Conservation (phyloP, 1,140 invertebrate genomes). For the Drosophila arizonae region DNA sequence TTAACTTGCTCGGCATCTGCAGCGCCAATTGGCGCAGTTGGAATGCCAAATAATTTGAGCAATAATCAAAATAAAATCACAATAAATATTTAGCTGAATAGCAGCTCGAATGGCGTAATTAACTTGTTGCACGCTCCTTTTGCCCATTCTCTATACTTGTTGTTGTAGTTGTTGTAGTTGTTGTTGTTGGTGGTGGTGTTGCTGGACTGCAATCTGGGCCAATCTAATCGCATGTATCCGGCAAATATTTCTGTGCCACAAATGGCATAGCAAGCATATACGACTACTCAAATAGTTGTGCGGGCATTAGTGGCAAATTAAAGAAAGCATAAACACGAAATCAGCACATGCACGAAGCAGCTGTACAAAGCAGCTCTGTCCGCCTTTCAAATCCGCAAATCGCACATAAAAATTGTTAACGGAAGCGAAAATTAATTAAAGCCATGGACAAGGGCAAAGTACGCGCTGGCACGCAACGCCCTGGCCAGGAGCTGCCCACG, state of each 20-base stretch:
- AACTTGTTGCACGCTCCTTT: constrained; percentile 75
- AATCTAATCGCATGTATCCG: constrained; percentile 82
- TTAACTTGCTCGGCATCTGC: constrained; percentile 35
- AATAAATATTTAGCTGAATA: constrained; percentile 35
- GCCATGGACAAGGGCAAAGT: constrained; percentile 73
- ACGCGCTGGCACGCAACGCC: constrained; percentile 68
- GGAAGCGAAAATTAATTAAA: constrained; percentile 81
- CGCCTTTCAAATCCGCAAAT: constrained; percentile 45
- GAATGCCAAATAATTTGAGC: constrained; percentile 29
- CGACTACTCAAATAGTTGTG: constrained; percentile 9
- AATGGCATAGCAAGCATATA: constrained; percentile 26
- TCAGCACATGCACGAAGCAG: constrained; percentile 62
- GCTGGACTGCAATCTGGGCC: constrained; percentile 48
- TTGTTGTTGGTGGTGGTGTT: too few relatives aligned
- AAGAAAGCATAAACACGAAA: constrained; percentile 76
- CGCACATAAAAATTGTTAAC: constrained; percentile 77
- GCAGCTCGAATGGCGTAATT: constrained; percentile 62
- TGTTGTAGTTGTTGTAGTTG: too few relatives aligned
- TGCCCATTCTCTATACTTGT: background rate
- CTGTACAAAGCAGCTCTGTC: constrained; percentile 31
- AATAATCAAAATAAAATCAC: constrained; percentile 57
- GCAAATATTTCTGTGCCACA: constrained; percentile 71
- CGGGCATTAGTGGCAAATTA: constrained; percentile 67
- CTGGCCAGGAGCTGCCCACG: constrained; percentile 1
- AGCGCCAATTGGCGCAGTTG: background rate